Evolutionary conservation across 2,797 vertebrate species (phyloP).

Genomic region (Diplodus sargus): DNA sequence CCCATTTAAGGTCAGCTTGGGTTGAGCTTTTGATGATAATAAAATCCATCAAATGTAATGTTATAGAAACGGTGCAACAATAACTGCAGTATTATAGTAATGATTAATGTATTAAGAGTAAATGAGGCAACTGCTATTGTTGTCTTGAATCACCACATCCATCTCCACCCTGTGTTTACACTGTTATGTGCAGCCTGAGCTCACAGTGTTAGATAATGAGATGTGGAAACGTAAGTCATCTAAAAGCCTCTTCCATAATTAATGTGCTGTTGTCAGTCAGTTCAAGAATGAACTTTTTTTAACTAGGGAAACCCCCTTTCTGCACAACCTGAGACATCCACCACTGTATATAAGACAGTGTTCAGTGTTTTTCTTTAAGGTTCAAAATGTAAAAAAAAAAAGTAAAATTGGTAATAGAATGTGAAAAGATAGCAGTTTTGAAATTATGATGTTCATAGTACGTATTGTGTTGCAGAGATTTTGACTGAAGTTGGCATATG

Average conservation of each 20-base stretch:
- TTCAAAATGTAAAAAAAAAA: too few relatives aligned
- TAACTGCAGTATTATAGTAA: neutral
- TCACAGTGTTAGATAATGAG: neutral
- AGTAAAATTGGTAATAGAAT: too few relatives aligned
- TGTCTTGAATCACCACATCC: constrained; percentile 4
- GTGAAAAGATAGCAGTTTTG: too few relatives aligned
- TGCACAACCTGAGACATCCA: neutral
- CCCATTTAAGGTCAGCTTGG: constrained; percentile 23
- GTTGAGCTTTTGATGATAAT: constrained; percentile 13
- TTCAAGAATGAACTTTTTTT: neutral
- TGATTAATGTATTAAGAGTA: neutral
- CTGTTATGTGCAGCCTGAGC: neutral
- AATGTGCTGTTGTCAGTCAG: neutral
- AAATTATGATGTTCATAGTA: too few relatives aligned
- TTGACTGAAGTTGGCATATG: too few relatives aligned
- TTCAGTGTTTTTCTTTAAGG: neutral
- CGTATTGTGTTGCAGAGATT: too few relatives aligned
- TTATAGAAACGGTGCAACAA: neutral
- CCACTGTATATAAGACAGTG: neutral
- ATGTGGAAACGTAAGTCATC: neutral
- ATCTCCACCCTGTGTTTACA: neutral
- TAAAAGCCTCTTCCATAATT: constrained; percentile 6
- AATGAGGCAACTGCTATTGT: neutral
- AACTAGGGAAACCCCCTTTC: neutral
- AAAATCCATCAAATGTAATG: constrained; percentile 6